Base-by-base conservation (phyloP, 2,797 vertebrate species). In the Phataginus tetradactyla region DNA sequence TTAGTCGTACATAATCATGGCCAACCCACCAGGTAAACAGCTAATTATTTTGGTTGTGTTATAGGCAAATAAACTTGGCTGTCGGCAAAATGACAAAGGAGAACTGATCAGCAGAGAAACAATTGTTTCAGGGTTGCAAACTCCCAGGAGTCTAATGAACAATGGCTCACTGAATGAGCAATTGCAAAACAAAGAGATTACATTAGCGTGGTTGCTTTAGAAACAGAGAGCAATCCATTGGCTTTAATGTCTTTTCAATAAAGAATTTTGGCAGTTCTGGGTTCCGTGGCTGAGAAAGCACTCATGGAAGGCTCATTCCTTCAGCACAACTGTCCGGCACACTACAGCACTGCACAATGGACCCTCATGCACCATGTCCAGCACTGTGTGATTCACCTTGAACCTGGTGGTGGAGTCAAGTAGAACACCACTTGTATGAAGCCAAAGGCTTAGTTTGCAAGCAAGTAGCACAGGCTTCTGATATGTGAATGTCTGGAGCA, bases 31-130 rank as follows among this genome's bases (percentile, higher is more conserved):
- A 96, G 90, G 93, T 97, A 95, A 95, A 94, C 69, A 96, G 91
- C 96, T 97, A 94, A 96, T 97, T 95, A 97, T 96, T 96, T 93
- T 90, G 34, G 71, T 92, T 90, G 42, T 94, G 25, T 87, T 96
- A 89, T 86, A 94, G 93, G 94, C 94, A 95, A 97, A 96, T 96
- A 92, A 92, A 93, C 63, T 32, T 75, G 21, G 55, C 86, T 75
- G 42, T 84, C 94, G 97, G 78, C 59, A 77, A 91, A 94, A 94
- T 97, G 97, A 95, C 83, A 97, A 97, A 97, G 90, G 89, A 32
- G 64, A 86, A 89, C 37, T 80, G 91, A 94, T 96, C 96, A 87
- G 64, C 86, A 95, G 69, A 96, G 86, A 92, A 97, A 89, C 92
- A 90, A 86, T 96, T 97, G 91, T 96, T 97, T 75, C 64, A 77